Conservation (phyloP, 1,140 invertebrate genomes). For the Ceratina japonica region DNA sequence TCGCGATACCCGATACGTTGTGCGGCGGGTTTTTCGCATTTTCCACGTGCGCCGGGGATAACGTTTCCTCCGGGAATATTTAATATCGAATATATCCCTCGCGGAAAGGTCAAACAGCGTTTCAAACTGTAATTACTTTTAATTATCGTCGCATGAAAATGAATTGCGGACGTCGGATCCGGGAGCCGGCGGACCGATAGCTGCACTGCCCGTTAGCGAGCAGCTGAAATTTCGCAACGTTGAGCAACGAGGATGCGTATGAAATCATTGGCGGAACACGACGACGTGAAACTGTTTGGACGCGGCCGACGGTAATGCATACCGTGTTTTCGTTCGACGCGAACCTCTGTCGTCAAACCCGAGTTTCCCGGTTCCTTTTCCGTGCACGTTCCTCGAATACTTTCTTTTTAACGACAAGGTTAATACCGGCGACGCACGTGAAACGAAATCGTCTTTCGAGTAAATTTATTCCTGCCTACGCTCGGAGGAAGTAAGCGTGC, state of each 20-base stretch:
- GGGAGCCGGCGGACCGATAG: too few species aligned
- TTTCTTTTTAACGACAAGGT: not conserved
- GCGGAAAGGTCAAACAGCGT: too few species aligned
- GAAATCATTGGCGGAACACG: too few species aligned
- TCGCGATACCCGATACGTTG: not conserved
- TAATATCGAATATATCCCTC: not conserved
- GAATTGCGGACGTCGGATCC: too few species aligned
- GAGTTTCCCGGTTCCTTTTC: not conserved
- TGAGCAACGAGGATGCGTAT: too few species aligned
- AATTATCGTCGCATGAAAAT: too few species aligned
- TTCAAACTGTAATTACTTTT: too few species aligned
- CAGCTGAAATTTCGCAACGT: too few species aligned
- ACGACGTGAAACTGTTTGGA: too few species aligned
- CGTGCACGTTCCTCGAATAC: not conserved
- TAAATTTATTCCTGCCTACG: constrained; percentile 14
- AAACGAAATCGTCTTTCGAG: not conserved
- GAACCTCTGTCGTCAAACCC: constrained; percentile 8
- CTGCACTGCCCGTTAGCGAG: too few species aligned
- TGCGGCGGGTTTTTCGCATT: not conserved
- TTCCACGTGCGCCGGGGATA: not conserved
- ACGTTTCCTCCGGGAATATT: not conserved
- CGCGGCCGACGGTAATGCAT: too few species aligned
- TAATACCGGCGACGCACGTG: not conserved
- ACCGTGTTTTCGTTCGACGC: not conserved
- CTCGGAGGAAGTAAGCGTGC: not conserved